phyloP scores from a whole-genome alignment of 37 sponge, comb jelly and placozoan species.

The Haliclona indistincta region DNA sequence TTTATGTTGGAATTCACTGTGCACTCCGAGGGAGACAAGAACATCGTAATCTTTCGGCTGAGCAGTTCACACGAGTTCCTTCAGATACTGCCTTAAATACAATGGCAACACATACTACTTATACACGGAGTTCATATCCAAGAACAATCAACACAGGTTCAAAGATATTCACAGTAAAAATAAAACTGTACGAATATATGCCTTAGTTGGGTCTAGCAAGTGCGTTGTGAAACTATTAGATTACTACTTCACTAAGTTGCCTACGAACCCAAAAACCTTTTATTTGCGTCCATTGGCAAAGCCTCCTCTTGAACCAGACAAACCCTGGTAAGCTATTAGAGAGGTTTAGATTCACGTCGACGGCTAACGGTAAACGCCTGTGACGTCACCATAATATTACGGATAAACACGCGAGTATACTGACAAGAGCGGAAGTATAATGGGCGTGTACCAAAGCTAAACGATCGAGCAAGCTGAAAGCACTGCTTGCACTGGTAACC shows the following conservation, averaged over 20 bases:
- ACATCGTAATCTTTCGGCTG: neutral
- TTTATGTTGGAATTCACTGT: slow-evolving; percentile 8
- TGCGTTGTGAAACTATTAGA: neutral
- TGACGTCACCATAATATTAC: too few species aligned
- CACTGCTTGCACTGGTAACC: too few species aligned
- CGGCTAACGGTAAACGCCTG: too few species aligned
- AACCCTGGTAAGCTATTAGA: slow-evolving; percentile 6
- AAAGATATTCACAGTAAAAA: slow-evolving; percentile 2
- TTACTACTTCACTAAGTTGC: neutral
- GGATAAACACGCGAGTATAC: too few species aligned
- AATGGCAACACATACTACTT: neutral
- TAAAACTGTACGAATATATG: neutral
- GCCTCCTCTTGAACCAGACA: neutral
- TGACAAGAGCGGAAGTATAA: too few species aligned
- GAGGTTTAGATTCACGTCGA: too few species aligned
- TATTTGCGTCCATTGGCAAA: neutral
- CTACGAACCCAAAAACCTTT: neutral
- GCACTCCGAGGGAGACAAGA: neutral
- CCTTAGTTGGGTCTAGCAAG: neutral
- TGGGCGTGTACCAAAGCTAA: too few species aligned
- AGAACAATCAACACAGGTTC: neutral
- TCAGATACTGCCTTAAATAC: neutral
- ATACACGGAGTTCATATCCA: slow-evolving; percentile 4
- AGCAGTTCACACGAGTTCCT: neutral
- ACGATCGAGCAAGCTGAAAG: too few species aligned